These are phyloP conservation scores for Malacoraja senta DNA, from an alignment of 2,797 vertebrate genomes.

Conservation along the genomic window DNA sequence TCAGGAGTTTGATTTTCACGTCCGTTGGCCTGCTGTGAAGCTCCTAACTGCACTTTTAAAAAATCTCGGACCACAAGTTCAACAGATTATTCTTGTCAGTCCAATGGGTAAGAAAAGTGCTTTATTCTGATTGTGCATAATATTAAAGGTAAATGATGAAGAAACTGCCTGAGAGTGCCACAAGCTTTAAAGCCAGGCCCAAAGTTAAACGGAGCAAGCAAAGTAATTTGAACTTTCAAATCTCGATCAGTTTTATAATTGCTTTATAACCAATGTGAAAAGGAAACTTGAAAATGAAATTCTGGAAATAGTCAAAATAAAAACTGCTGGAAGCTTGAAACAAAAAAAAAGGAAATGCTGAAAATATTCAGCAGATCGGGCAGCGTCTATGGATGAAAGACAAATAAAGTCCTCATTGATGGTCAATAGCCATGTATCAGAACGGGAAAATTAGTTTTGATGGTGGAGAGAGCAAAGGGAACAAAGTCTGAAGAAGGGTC, in stretches of 20 bases:
- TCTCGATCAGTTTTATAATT: neutral
- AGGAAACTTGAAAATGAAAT: neutral
- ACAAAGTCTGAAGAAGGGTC: no score
- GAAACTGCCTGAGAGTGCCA: neutral
- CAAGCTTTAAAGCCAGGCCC: neutral
- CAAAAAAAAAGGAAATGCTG: no score
- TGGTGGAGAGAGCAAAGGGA: no score
- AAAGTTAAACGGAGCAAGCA: neutral
- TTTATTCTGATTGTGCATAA: neutral
- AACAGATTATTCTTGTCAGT: slow-evolving; percentile 88
- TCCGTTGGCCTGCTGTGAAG: slow-evolving; percentile 92
- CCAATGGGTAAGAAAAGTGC: slow-evolving; percentile 79
- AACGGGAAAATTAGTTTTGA: no score
- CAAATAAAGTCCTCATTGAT: no score
- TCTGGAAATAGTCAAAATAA: no score
- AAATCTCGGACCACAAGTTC: slow-evolving; percentile 79
- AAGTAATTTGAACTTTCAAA: neutral
- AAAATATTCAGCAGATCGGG: no score
- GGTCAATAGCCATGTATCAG: no score
- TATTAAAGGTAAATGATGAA: no score
- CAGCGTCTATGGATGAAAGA: no score
- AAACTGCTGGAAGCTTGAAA: no score
- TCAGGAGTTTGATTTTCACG: slow-evolving; percentile 97
- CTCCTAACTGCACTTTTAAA: slow-evolving; percentile 85
- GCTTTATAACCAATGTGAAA: neutral